phyloP scores from a whole-genome alignment of 2,888 invertebrate genomes.

The Schizotus pectinicornis region DNA sequence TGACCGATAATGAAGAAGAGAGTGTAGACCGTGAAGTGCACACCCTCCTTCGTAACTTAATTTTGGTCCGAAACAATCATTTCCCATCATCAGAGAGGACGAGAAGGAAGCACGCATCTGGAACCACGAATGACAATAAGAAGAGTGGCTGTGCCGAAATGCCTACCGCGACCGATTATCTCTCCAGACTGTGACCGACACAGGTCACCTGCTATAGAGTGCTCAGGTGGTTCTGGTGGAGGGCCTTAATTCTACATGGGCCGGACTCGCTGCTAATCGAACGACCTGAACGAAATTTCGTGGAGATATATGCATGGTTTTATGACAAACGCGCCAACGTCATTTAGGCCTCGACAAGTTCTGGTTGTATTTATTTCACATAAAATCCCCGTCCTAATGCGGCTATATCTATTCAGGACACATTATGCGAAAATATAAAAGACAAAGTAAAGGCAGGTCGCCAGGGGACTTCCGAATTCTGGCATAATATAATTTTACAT shows the following conservation, averaged over 20 bases:
- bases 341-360: slow-evolving; percentile 4
- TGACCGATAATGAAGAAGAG: slow-evolving; percentile 49
- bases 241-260: background rate
- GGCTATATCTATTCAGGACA: slow-evolving; percentile 19
- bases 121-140: slow-evolving; percentile 29
- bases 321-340: slow-evolving; percentile 1
- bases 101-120: slow-evolving; percentile 30
- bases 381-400: slow-evolving; percentile 18
- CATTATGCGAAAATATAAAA: slow-evolving; percentile 19
- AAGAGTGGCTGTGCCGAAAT: slow-evolving; percentile 43
- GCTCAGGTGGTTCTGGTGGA: slow-evolving; percentile 25
- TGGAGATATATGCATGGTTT: slow-evolving; percentile 13
- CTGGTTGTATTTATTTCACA: slow-evolving; percentile 16
- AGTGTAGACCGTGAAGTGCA: slow-evolving; percentile 52
- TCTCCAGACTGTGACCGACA: slow-evolving; percentile 50
- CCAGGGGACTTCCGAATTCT: background rate
- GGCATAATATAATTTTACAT: background rate
- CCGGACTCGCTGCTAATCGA: background rate
- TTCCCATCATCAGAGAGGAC: slow-evolving; percentile 23
- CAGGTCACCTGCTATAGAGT: slow-evolving; percentile 43
- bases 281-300: slow-evolving; percentile 3
- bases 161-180: slow-evolving; percentile 44
- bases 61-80: slow-evolving; percentile 22
- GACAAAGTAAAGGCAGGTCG: slow-evolving; percentile 4
- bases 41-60: slow-evolving; percentile 39